Evolutionary conservation across 2,797 vertebrate genomes (phyloP).

Genomic region (Stomatorhinus walkeri): DNA sequence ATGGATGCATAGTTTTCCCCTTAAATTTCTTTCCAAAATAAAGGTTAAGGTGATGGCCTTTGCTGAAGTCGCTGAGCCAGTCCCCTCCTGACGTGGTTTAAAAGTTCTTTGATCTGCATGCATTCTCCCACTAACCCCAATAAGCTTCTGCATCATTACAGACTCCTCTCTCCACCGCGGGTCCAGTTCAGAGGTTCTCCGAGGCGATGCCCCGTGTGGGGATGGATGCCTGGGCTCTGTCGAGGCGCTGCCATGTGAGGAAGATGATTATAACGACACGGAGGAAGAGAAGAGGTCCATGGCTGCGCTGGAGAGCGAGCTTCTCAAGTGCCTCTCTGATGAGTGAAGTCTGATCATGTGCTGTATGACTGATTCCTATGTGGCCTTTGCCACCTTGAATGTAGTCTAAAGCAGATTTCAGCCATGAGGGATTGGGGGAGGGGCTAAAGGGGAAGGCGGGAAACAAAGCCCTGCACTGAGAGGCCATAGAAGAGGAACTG

Average conservation of each 20-base stretch:
- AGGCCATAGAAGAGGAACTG: neutral
- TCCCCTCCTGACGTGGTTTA: neutral
- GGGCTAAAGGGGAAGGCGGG: neutral
- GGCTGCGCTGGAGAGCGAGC: slow-evolving; percentile 60
- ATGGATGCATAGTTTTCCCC: neutral
- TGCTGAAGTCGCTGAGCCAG: neutral
- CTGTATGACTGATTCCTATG: neutral
- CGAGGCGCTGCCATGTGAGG: slow-evolving; percentile 44
- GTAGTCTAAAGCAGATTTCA: neutral
- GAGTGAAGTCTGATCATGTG: slow-evolving; percentile 39
- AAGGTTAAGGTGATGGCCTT: neutral
- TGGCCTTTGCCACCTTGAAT: neutral
- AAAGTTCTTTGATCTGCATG: neutral
- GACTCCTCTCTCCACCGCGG: slow-evolving; percentile 37
- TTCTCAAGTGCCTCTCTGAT: slow-evolving; percentile 60
- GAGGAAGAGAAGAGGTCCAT: slow-evolving; percentile 54
- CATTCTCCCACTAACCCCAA: neutral
- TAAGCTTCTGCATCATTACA: slow-evolving; percentile 29
- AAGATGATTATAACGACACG: slow-evolving; percentile 51
- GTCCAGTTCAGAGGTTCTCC: slow-evolving; percentile 23
- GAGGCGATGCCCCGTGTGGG: slow-evolving; percentile 24
- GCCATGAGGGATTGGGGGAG: neutral
- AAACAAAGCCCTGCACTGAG: neutral
- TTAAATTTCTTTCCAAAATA: neutral
- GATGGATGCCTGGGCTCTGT: slow-evolving; percentile 44